Conservation (phyloP, 2,797 vertebrate genomes). For the Spatula clypeata region DNA sequence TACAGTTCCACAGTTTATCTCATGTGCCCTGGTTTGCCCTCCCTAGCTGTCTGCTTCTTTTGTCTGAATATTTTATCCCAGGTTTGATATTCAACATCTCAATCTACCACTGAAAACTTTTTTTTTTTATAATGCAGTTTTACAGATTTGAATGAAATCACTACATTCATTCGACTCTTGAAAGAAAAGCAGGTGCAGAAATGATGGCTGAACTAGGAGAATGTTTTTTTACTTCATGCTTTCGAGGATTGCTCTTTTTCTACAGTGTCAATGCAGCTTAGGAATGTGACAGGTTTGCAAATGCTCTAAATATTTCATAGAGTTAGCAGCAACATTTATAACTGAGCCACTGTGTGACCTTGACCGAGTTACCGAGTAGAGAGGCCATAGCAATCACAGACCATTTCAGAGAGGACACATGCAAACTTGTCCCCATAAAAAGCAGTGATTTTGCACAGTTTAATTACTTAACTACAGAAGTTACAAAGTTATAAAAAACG, state of each 20-base stretch:
- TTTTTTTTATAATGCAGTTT: background rate
- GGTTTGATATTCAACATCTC: background rate
- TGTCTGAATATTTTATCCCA: background rate
- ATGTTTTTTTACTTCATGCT: background rate
- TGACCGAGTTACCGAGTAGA: background rate
- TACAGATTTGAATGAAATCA: background rate
- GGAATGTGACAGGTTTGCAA: background rate
- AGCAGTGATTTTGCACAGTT: background rate
- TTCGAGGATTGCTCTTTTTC: background rate
- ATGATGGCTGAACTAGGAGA: background rate
- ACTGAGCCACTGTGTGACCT: background rate
- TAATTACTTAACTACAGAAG: slow-evolving; percentile 25
- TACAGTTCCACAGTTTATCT: background rate
- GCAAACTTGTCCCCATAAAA: background rate
- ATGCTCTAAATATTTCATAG: background rate
- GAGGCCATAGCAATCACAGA: background rate
- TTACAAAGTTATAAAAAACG: slow-evolving; percentile 28
- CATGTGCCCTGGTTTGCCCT: background rate
- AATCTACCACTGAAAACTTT: background rate
- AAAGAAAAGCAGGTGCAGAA: background rate
- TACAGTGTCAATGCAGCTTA: background rate
- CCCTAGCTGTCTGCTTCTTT: background rate
- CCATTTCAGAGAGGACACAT: background rate
- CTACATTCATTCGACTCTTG: background rate
- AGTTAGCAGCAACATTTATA: background rate